A percentile compares a stretch with the other conserved stretches of the same genome.
Evolutionary conservation across 2,797 vertebrate species (phyloP).

Genomic region (Cheirogaleus major): DNA sequence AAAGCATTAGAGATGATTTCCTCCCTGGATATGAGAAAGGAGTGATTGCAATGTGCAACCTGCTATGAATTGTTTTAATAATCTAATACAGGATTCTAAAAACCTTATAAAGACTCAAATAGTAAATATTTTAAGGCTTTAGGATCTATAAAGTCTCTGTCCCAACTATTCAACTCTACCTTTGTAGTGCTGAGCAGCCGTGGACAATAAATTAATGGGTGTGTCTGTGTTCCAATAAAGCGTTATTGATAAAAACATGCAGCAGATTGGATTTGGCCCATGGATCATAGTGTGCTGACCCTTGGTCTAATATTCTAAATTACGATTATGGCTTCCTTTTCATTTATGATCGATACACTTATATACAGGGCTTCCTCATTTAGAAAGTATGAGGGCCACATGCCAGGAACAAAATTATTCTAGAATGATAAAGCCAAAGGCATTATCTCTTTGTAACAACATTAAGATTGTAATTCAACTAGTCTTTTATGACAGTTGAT

Average conservation of each 20-base stretch:
- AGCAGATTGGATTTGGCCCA: not conserved
- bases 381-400: not conserved
- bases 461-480: not conserved
- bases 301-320: not conserved
- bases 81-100: not conserved
- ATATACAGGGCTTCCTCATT: not conserved
- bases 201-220: not conserved
- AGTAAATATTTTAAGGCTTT: not conserved
- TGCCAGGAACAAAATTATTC: not conserved
- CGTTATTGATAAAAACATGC: not conserved
- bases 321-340: not conserved
- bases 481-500: not conserved
- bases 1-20: not conserved
- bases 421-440: not conserved
- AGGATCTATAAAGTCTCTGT: not conserved
- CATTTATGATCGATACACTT: not conserved
- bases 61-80: not conserved
- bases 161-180: not conserved
- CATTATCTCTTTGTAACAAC: not conserved
- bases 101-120: not conserved
- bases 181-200: not conserved
- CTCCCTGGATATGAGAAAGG: not conserved
- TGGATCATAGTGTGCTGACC: not conserved
- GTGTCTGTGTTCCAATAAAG: not conserved
- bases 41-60: not conserved